Evolutionary conservation across 2,797 vertebrate species (phyloP).

Genomic region (Nasua narica): DNA sequence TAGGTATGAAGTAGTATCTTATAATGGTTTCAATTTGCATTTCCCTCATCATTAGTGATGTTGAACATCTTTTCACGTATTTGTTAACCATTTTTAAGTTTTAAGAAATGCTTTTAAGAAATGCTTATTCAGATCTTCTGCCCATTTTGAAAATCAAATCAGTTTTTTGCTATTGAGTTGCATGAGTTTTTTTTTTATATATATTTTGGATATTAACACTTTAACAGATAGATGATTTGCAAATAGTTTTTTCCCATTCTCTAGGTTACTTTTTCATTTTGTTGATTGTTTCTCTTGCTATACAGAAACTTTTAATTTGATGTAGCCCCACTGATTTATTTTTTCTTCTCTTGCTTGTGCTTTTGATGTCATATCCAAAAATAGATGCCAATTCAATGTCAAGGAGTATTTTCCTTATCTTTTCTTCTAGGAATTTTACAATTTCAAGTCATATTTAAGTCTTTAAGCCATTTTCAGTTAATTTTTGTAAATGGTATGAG

Average conservation of each 20-base stretch:
- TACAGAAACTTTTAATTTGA: neutral
- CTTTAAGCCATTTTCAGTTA: neutral
- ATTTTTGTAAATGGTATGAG: neutral
- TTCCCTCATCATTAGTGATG: neutral
- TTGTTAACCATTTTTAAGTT: neutral
- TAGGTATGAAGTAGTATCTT: neutral
- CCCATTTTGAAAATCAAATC: neutral
- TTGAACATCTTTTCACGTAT: neutral
- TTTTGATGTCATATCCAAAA: neutral
- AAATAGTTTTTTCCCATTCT: neutral
- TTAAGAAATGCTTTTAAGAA: neutral
- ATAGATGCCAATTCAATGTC: neutral
- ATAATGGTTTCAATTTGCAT: neutral
- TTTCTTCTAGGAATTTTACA: neutral
- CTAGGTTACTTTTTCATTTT: neutral
- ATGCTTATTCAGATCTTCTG: neutral
- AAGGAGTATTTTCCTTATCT: neutral
- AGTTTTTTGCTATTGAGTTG: neutral
- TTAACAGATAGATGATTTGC: neutral
- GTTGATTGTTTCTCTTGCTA: neutral
- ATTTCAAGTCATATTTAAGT: neutral
- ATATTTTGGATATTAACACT: neutral
- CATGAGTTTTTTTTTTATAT: neutral
- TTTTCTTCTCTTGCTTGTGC: neutral
- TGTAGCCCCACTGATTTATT: neutral